A percentile compares a stretch with the other conserved stretches of the same genome.
These are phyloP conservation scores for Agriotes lineatus DNA, from an alignment of 2,888 invertebrate genomes.

Conservation along the genomic window DNA sequence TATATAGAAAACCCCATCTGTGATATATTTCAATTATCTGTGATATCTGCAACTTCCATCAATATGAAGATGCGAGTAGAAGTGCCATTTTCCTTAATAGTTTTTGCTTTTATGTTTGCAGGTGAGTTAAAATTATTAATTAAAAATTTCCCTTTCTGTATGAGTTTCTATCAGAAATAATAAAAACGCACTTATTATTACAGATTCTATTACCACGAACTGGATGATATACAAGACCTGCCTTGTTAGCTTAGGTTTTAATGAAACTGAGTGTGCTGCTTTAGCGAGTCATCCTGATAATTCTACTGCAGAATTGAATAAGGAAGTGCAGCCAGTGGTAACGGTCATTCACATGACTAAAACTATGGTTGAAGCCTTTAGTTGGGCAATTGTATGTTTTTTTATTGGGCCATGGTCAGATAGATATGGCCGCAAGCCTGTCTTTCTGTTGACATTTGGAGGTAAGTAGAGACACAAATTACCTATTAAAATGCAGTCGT, in stretches of 20 bases:
- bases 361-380: constrained; percentile 74
- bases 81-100: too few relatives aligned
- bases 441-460: constrained; percentile 72
- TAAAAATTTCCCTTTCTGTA: too few relatives aligned
- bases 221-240: constrained; percentile 79
- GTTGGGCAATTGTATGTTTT: constrained; percentile 77
- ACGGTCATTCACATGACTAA: constrained; percentile 74
- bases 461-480: too few relatives aligned
- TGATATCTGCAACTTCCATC: neutral
- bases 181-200: constrained; percentile 49
- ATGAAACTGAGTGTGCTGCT: constrained; percentile 72
- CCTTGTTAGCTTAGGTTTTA: constrained; percentile 70
- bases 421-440: constrained; percentile 79
- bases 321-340: constrained; percentile 75
- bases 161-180: too few relatives aligned
- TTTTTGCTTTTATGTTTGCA: too few relatives aligned
- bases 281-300: constrained; percentile 70
- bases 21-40: neutral
- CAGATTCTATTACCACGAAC: constrained; percentile 74
- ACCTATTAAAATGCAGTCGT: too few relatives aligned
- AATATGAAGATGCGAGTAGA: too few relatives aligned
- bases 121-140: too few relatives aligned
- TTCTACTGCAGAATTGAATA: constrained; percentile 67
- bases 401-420: constrained; percentile 89
- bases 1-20: too few relatives aligned